Evolutionary conservation across 2,888 invertebrate genomes (phyloP), one percentile per base, ranked within the genome.

Genomic region (Drosophila melanosoma): DNA sequence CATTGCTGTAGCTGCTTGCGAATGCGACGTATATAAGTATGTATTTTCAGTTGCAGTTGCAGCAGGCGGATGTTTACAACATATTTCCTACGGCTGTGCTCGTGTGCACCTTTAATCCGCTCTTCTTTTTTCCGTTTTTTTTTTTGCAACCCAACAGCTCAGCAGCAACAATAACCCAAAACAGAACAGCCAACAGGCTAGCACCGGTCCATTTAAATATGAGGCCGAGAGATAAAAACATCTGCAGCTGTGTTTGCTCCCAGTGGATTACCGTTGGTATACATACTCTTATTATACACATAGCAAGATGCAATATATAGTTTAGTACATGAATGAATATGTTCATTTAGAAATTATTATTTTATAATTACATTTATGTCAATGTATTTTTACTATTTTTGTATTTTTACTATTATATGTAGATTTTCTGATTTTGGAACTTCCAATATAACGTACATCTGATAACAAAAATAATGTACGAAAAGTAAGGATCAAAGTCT

Each of bases 31-130:
- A 61, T 75, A 54, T 61, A 68, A 79, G 85, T 81, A 79, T 85
- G 86, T 83, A 83, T 87, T 83, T 87, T 89, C 90, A 91, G 91
- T 90, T 91, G 91, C 91, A 91, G 91, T 90, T 91, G 91, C 91
- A 91, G 91, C 91, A 91, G 90, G 91, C 91, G 91, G 90, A 90
- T 89, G 90, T 91, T 91, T 91, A 83, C 90, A 82, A 88, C 83
- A 85, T 80, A 85, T 88, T 88, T 88, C 84, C 89, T 85, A 85
- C 72, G 88, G 88, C 84, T 69, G 74, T 85, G 85, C 84, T 88
- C 82, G 82, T 89, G 81, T 89, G 85, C 90, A 90, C 89, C 90
- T 90, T 90, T 90, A 90, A 90, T 90, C 90, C 91, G 86, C 87
- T 87, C 87, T 80, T 81, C 58, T 76, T 83, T 81, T 74, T 59